Conservation (phyloP, 2,888 invertebrate genomes). For the Campoplex nolae region DNA sequence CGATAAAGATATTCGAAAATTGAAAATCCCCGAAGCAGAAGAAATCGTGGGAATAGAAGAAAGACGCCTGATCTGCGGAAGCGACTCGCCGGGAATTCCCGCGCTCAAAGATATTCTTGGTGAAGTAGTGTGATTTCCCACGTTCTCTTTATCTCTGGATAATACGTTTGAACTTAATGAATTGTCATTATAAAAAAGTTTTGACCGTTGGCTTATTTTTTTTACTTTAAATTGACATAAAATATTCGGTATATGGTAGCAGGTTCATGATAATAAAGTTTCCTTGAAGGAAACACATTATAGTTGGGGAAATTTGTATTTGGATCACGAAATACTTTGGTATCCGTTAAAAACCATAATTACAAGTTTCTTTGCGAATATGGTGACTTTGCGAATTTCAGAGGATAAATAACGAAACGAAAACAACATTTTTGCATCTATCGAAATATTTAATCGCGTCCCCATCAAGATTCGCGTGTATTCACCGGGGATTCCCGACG, state of each 20-base stretch:
- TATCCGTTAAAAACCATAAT: background rate
- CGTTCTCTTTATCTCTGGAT: background rate
- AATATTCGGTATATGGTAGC: background rate
- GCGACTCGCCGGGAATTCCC: slow-evolving; percentile 53
- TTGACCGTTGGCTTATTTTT: too few species aligned
- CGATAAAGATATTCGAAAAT: slow-evolving; percentile 9
- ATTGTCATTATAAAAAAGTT: background rate
- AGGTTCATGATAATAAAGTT: background rate
- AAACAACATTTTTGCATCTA: background rate
- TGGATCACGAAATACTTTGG: background rate
- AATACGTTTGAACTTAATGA: background rate
- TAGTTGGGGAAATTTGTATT: background rate
- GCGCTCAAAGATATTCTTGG: slow-evolving; percentile 24
- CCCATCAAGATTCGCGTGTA: background rate
- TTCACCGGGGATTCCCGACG: slow-evolving; percentile 22
- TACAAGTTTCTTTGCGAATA: background rate
- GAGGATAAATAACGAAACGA: background rate
- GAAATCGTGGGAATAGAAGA: slow-evolving; percentile 21
- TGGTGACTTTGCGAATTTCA: background rate
- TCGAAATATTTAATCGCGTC: background rate
- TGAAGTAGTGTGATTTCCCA: slow-evolving; percentile 27
- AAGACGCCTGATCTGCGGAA: slow-evolving; percentile 50
- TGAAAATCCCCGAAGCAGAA: slow-evolving; percentile 15
- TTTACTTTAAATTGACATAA: too few species aligned
- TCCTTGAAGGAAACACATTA: background rate